These are phyloP conservation scores for Therioaphis trifolii DNA, from an alignment of 2,888 invertebrate genomes.

Conservation along the genomic window DNA sequence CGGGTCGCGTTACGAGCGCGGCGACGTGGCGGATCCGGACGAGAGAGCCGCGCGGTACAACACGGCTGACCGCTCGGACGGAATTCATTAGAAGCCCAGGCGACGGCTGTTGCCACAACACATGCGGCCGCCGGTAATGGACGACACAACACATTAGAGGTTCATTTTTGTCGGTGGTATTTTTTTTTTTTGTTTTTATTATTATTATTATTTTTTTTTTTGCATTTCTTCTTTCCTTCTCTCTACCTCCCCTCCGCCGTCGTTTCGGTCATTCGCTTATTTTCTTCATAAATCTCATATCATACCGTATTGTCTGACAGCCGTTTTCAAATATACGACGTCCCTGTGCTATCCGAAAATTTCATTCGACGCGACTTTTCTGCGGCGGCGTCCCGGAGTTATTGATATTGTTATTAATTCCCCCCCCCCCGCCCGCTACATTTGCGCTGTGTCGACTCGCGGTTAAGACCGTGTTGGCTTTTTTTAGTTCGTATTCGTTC, in stretches of 20 bases:
- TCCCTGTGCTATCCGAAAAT: not conserved
- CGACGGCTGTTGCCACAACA: constrained; percentile 54
- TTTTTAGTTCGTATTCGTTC: too few relatives aligned
- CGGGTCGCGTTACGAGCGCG: constrained; percentile 11
- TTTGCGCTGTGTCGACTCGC: too few relatives aligned
- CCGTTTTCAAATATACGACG: not conserved
- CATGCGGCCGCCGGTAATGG: constrained; percentile 38
- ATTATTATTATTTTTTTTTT: too few relatives aligned
- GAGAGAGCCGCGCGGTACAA: not conserved
- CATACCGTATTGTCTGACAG: not conserved
- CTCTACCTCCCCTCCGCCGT: too few relatives aligned
- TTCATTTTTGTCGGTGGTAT: constrained; percentile 38
- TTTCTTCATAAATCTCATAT: constrained; percentile 8
- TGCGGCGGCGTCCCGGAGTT: too few relatives aligned
- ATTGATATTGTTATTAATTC: too few relatives aligned
- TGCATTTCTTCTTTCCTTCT: not conserved
- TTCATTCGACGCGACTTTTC: not conserved
- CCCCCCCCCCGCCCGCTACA: too few relatives aligned
- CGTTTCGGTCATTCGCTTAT: not conserved
- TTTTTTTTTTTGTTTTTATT: too few relatives aligned
- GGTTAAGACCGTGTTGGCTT: too few relatives aligned
- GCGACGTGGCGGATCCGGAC: not conserved
- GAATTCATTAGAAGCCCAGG: constrained; percentile 35
- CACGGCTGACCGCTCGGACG: constrained; percentile 49
- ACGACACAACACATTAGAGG: constrained; percentile 53